phyloP scores from a whole-genome alignment of 2,113 vertebrate genomes.

The Otolemur garnettii region DNA sequence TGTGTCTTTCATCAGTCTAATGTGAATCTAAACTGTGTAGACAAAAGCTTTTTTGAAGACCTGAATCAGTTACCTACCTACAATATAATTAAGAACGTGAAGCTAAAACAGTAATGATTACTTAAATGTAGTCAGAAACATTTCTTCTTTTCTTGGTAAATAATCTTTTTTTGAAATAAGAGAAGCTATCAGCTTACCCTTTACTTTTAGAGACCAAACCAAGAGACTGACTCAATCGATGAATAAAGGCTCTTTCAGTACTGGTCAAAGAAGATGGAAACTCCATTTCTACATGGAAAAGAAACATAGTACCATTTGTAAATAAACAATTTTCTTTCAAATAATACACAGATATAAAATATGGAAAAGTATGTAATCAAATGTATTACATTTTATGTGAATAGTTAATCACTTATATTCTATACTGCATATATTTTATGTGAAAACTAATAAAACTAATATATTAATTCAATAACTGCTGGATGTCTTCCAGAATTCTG shows the following conservation, averaged over 20 bases:
- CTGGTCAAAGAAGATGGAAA: slow-evolving; percentile 96
- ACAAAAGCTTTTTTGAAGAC: not conserved
- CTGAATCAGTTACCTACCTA: slow-evolving; percentile 46
- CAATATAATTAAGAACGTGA: slow-evolving; percentile 28
- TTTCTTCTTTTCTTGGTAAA: slow-evolving; percentile 34
- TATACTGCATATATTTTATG: not conserved
- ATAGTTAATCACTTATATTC: not conserved
- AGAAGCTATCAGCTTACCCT: slow-evolving; percentile 89
- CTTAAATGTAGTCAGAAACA: not conserved
- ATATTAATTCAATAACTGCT: slow-evolving; percentile 40
- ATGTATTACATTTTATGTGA: not conserved
- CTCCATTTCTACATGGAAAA: slow-evolving; percentile 91
- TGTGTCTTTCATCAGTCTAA: not conserved
- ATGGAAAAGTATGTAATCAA: slow-evolving; percentile 28
- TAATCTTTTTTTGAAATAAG: not conserved
- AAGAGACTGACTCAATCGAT: slow-evolving; percentile 93
- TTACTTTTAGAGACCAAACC: slow-evolving; percentile 96
- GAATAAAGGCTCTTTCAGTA: slow-evolving; percentile 95
- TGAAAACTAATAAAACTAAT: not conserved
- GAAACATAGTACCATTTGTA: slow-evolving; percentile 3
- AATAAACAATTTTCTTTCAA: slow-evolving; percentile 35
- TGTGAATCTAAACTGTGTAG: not conserved
- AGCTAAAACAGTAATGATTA: slow-evolving; percentile 44
- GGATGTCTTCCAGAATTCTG: slow-evolving; percentile 5
- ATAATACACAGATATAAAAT: slow-evolving; percentile 14